Conservation (phyloP, 2,888 invertebrate genomes). For the Hyles lineata region DNA sequence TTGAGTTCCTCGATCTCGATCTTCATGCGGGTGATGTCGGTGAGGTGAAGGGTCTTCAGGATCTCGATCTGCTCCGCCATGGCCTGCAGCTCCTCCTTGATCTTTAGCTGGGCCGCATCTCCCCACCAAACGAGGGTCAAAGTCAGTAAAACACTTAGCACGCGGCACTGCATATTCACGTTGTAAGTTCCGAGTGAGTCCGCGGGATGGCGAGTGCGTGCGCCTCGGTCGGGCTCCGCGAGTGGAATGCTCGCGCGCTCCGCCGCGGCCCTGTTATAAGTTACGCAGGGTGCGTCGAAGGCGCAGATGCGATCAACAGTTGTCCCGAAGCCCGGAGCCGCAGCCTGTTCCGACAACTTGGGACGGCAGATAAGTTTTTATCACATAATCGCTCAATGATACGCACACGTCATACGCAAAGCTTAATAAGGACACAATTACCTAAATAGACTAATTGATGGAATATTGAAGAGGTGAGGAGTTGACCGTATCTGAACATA, state of each 20-base stretch:
- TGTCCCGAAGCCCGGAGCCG: slow-evolving; percentile 58
- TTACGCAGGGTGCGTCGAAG: slow-evolving; percentile 49
- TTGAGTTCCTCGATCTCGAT: slow-evolving; percentile 68
- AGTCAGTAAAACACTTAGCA: slow-evolving; percentile 53
- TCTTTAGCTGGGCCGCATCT: slow-evolving; percentile 52
- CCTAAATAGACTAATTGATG: slow-evolving; percentile 16
- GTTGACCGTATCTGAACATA: neutral
- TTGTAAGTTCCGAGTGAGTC: slow-evolving; percentile 35
- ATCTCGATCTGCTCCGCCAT: slow-evolving; percentile 63
- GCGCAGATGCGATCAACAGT: slow-evolving; percentile 81
- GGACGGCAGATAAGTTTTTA: slow-evolving; percentile 31
- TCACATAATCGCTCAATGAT: slow-evolving; percentile 29
- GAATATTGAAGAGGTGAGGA: neutral
- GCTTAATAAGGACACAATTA: slow-evolving; percentile 3
- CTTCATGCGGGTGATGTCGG: slow-evolving; percentile 61
- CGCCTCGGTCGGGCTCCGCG: slow-evolving; percentile 45
- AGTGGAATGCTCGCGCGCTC: slow-evolving; percentile 57
- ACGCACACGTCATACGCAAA: neutral
- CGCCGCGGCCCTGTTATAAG: slow-evolving; percentile 53
- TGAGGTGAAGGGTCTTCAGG: slow-evolving; percentile 58
- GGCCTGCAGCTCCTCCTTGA: slow-evolving; percentile 56
- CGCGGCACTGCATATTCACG: slow-evolving; percentile 64
- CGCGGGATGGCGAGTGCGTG: slow-evolving; percentile 43
- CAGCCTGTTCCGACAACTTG: slow-evolving; percentile 39
- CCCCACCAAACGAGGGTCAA: slow-evolving; percentile 52